phyloP scores from a whole-genome alignment of 30 jellyfish, hydroid and myxozoan species.

The Hydra vulgaris region DNA sequence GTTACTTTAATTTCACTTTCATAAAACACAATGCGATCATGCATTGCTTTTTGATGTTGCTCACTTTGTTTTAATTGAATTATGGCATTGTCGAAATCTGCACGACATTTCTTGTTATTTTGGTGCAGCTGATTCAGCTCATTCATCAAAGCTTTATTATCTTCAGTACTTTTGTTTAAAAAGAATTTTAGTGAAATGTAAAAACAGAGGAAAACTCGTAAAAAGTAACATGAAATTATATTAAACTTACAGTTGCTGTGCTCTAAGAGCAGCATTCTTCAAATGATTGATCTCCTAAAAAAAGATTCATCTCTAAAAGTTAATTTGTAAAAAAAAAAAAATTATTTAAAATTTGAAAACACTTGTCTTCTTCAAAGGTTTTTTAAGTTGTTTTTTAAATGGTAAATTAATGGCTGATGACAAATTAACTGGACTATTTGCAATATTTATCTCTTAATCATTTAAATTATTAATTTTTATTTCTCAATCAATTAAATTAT shows the following conservation, averaged over 20 bases:
- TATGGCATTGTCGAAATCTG: conserved; percentile 50
- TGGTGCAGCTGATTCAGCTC: conserved; percentile 55
- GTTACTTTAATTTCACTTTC: conserved; percentile 40
- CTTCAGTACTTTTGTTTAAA: conserved; percentile 45
- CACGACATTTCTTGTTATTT: conserved; percentile 21
- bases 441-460: too few species aligned
- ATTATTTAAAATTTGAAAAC: not conserved
- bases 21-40: conserved; percentile 29
- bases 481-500: too few species aligned
- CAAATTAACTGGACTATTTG: too few species aligned
- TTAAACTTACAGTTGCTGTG: conserved; percentile 73
- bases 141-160: conserved; percentile 53
- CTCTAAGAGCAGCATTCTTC: conserved; percentile 59
- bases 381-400: too few species aligned
- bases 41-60: conserved; percentile 47
- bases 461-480: too few species aligned
- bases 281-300: conserved; percentile 52
- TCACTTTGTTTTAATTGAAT: conserved; percentile 45
- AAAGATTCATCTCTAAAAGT: too few species aligned
- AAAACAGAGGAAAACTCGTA: not conserved
- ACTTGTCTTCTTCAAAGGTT: too few species aligned
- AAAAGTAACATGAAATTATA: not conserved
- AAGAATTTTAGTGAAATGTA: not conserved
- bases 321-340: not conserved
- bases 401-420: too few species aligned